Conservation (phyloP, 1,140 invertebrate genomes). For the Pogonus chalceus region DNA sequence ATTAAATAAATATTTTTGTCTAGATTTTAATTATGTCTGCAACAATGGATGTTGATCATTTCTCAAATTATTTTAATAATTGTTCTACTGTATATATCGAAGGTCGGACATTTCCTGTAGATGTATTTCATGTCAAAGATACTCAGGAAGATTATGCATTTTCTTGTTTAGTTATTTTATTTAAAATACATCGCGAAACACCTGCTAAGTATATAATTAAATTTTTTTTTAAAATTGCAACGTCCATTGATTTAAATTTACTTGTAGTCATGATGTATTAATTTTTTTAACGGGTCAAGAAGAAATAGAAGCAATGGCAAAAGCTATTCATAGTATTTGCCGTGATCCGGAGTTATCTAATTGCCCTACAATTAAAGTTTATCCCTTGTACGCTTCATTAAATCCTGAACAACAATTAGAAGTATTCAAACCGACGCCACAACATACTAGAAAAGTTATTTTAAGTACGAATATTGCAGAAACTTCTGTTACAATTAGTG, state of each 20-base stretch:
- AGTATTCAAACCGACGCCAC: constrained; percentile 58
- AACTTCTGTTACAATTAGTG: constrained; percentile 91
- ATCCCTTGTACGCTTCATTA: constrained; percentile 75
- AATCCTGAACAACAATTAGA: constrained; percentile 66
- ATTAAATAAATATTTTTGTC: constrained; percentile 19
- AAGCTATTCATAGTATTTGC: constrained; percentile 62
- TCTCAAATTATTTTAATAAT: constrained; percentile 81
- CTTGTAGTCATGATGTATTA: constrained; percentile 80
- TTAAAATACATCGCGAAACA: constrained; percentile 79
- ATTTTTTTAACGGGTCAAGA: constrained; percentile 99
- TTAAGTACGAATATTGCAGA: constrained; percentile 97
- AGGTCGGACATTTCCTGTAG: constrained; percentile 78
- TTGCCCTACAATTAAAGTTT: constrained; percentile 53
- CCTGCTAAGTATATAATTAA: constrained; percentile 63
- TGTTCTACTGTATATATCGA: constrained; percentile 80
- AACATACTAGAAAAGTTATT: constrained; percentile 75
- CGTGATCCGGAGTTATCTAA: constrained; percentile 47
- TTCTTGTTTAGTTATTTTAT: constrained; percentile 72
- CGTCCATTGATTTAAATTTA: too few relatives aligned
- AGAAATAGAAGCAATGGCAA: constrained; percentile 86
- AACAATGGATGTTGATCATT: constrained; percentile 91
- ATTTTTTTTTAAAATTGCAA: constrained; percentile 14
- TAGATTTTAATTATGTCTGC: constrained; percentile 86
- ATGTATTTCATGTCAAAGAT: constrained; percentile 65
- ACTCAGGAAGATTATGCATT: constrained; percentile 78